Evolutionary conservation across 2,797 vertebrate genomes (phyloP).

Genomic region (Cirrhinus molitorella): DNA sequence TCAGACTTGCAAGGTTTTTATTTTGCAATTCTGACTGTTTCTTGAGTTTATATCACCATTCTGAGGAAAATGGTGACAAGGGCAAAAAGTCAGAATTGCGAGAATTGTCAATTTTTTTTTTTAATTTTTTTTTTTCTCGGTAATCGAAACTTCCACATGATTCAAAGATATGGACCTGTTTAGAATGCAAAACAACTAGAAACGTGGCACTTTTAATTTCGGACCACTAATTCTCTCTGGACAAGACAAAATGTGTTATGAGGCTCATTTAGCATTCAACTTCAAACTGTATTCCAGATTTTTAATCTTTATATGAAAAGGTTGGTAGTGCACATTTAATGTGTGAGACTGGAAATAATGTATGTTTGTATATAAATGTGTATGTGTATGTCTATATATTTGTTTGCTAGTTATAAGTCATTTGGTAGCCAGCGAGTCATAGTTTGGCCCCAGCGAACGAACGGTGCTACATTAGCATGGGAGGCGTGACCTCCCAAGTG

Average conservation of each 20-base stretch:
- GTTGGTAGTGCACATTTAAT: not conserved
- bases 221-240: not conserved
- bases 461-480: conserved; percentile 62
- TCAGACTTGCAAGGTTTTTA: too few species aligned
- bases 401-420: conserved; percentile 15
- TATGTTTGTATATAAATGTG: not conserved
- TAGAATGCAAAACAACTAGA: not conserved
- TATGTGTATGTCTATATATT: not conserved
- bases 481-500: conserved; percentile 54
- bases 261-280: not conserved
- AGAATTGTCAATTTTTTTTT: too few species aligned
- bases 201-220: conserved; percentile 25
- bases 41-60: too few species aligned
- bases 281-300: not conserved
- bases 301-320: conserved; percentile 12
- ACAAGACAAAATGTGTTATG: not conserved
- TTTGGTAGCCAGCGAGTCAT: conserved; percentile 21
- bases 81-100: too few species aligned
- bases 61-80: too few species aligned
- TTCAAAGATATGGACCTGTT: not conserved
- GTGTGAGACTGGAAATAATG: not conserved
- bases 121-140: too few species aligned
- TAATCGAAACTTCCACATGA: too few species aligned
- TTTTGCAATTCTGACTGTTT: too few species aligned
- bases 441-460: conserved; percentile 33